Conservation (phyloP, 2,797 vertebrate genomes). For the Knipowitschia caucasica region DNA sequence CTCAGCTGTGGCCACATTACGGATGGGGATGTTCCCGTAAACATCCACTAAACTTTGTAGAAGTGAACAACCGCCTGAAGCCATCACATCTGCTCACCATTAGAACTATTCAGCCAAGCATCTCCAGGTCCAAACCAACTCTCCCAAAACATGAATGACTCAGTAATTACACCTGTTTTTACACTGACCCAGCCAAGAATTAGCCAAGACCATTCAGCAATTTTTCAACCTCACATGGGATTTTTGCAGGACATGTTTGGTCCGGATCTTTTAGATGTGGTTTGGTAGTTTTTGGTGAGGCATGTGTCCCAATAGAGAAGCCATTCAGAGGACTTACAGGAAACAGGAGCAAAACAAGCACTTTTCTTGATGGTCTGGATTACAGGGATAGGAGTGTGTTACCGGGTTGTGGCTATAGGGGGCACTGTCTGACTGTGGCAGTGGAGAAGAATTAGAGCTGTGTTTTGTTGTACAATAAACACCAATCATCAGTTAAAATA, state of each 20-base stretch:
- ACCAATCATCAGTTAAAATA: too few species aligned
- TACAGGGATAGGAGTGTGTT: background rate
- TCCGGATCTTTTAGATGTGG: slow-evolving; percentile 9
- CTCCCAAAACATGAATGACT: slow-evolving; percentile 18
- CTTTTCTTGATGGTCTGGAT: slow-evolving; percentile 26
- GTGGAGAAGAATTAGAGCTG: too few species aligned
- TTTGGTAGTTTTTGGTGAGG: slow-evolving; percentile 19
- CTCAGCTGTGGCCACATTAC: slow-evolving; percentile 18
- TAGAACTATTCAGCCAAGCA: slow-evolving; percentile 63
- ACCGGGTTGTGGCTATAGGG: slow-evolving; percentile 8
- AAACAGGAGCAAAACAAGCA: slow-evolving; percentile 36
- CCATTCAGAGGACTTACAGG: slow-evolving; percentile 36
- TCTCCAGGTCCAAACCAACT: slow-evolving; percentile 9
- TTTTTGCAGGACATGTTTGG: slow-evolving; percentile 13
- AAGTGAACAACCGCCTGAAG: slow-evolving; percentile 58
- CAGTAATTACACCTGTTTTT: slow-evolving; percentile 45
- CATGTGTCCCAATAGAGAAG: background rate
- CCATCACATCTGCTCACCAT: slow-evolving; percentile 71
- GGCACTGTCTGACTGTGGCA: slow-evolving; percentile 25
- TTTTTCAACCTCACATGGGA: slow-evolving; percentile 43
- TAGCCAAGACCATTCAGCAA: slow-evolving; percentile 19
- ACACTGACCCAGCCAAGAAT: slow-evolving; percentile 10
- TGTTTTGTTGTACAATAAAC: too few species aligned
- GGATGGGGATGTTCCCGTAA: slow-evolving; percentile 27
- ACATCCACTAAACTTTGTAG: slow-evolving; percentile 35